Conservation (phyloP, 2,797 vertebrate genomes). For the Gobionotothen gibberifrons region DNA sequence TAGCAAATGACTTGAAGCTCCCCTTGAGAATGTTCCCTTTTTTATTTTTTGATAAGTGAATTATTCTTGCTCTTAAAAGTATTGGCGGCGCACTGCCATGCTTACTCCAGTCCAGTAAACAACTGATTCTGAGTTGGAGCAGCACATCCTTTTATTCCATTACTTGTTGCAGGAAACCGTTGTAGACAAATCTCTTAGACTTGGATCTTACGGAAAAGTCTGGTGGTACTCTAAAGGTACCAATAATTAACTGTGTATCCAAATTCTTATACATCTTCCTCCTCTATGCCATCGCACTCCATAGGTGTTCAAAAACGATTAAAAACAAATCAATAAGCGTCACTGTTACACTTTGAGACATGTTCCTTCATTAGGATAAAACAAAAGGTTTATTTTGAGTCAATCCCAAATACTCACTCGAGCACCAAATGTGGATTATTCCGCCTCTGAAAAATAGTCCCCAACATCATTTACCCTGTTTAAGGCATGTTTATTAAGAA, state of each 20-base stretch:
- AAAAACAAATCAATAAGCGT: no score
- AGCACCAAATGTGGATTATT: background rate
- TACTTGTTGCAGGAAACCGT: background rate
- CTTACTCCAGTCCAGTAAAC: background rate
- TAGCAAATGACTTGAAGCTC: background rate
- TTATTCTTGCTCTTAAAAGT: background rate
- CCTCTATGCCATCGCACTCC: no score
- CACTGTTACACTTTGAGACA: no score
- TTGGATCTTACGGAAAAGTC: background rate
- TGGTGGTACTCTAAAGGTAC: background rate
- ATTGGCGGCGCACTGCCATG: background rate
- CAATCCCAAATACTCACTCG: background rate
- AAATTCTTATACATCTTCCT: no score
- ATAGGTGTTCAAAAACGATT: no score
- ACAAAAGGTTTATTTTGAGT: background rate
- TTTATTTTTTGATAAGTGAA: background rate
- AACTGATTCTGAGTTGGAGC: background rate
- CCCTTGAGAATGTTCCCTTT: background rate
- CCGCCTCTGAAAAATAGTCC: background rate
- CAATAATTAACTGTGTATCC: no score
- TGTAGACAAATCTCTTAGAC: background rate
- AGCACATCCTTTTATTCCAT: background rate
- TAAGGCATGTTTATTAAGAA: background rate
- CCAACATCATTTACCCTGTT: background rate
- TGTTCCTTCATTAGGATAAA: no score